A percentile compares a stretch with the other conserved stretches of the same genome.
Evolutionary conservation across 2,888 invertebrate species (phyloP).

Genomic region (Bombyx huttoni): DNA sequence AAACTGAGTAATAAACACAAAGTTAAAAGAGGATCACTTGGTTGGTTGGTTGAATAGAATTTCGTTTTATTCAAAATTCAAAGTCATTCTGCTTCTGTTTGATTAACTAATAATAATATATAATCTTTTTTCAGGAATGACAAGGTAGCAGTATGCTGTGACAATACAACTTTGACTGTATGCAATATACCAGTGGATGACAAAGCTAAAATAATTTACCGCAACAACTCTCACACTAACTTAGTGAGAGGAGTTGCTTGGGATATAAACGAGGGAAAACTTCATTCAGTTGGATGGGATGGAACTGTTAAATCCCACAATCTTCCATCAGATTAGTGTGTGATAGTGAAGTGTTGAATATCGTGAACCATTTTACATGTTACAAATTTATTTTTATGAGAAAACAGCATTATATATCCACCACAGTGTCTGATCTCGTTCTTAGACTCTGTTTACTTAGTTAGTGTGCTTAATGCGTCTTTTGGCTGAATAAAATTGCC

Average conservation of each 20-base stretch:
- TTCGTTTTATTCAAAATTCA: not conserved
- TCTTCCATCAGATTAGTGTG: constrained; percentile 15
- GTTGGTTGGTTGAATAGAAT: not conserved
- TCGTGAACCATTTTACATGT: too few species aligned
- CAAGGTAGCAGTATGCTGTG: constrained; percentile 54
- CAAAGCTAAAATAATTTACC: constrained; percentile 30
- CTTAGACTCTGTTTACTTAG: too few species aligned
- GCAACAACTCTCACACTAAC: constrained; percentile 48
- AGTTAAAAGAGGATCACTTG: too few species aligned
- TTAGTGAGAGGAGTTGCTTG: constrained; percentile 70
- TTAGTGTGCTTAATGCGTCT: too few species aligned
- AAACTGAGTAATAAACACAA: not conserved
- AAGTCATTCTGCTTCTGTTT: too few species aligned
- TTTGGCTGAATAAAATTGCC: too few species aligned
- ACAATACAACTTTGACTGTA: constrained; percentile 53
- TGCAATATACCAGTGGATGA: constrained; percentile 28
- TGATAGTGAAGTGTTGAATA: not conserved
- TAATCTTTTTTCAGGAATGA: constrained; percentile 23
- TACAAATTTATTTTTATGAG: too few species aligned
- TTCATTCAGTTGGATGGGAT: constrained; percentile 75
- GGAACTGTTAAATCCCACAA: constrained; percentile 50
- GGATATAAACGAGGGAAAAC: constrained; percentile 40
- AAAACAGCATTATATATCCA: too few species aligned
- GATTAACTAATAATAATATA: not conserved
- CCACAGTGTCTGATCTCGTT: too few species aligned